Evolutionary conservation across 2,888 invertebrate genomes (phyloP).

Genomic region (Polydrusus tereticollis): DNA sequence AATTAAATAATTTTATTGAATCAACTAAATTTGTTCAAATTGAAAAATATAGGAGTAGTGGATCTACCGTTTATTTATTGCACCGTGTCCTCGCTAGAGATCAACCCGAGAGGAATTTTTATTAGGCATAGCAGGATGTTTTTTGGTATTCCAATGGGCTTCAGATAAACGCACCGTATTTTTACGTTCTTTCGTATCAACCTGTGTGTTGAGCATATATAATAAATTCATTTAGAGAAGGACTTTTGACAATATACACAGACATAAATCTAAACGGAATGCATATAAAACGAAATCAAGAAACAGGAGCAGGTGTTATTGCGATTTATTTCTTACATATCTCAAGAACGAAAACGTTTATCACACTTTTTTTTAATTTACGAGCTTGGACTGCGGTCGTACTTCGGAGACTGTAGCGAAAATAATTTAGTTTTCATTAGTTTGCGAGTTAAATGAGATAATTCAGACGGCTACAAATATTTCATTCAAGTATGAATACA

Average conservation of each 20-base stretch:
- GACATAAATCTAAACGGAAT: conserved; percentile 20
- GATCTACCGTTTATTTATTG: no score
- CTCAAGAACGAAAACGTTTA: conserved; percentile 22
- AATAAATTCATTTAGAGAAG: not conserved
- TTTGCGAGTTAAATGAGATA: conserved; percentile 22
- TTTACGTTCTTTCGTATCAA: no score
- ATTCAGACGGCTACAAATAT: not conserved
- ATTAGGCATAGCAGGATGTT: no score
- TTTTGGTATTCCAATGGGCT: no score
- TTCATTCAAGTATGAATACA: no score
- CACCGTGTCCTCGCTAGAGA: no score
- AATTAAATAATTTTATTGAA: no score
- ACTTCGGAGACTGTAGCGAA: conserved; percentile 23
- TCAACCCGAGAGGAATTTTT: no score
- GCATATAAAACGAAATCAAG: conserved; percentile 17
- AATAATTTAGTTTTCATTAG: conserved; percentile 24
- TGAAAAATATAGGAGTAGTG: no score
- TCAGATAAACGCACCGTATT: no score
- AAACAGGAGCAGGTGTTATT: conserved; percentile 39
- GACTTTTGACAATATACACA: conserved; percentile 4
- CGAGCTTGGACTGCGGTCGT: not conserved
- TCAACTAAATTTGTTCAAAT: no score
- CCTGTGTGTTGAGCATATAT: no score
- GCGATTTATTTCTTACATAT: conserved; percentile 37
- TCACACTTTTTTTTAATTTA: conserved; percentile 34